Base-by-base conservation (phyloP, 2,888 invertebrate species). In the Peribatodes rhomboidaria region DNA sequence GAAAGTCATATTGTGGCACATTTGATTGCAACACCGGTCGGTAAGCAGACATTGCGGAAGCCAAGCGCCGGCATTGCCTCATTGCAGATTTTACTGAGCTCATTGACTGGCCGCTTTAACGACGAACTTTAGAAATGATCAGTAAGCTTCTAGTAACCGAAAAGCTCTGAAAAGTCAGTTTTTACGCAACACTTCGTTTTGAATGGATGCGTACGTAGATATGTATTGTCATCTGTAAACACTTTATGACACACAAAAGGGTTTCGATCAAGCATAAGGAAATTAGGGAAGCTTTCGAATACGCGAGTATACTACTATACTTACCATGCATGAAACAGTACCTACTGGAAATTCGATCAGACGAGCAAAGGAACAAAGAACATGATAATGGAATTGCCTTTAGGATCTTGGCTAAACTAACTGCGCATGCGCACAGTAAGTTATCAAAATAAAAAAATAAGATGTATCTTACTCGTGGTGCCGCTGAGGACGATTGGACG, bases 1-100 rank as follows among this genome's bases (percentile, higher is more conserved):
- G 85, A 86, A 86, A 87, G 83, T 80, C 68, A 73, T 73, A 81
- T 82, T 82, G 80, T 81, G 74, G 56, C 66, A 39, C 52, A 61
- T 67, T 63, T 57, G 65, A 52, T 71, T 72, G 71, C 75, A 70
- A 72, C 73, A 68, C 58, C 18, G 54, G 20, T 22, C 46, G 20
- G 53, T 14, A 49, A 16, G 9, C 20, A 62, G 50, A 54, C 22
- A 37, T 59, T 61, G 57, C 61, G 65, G 67, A 61, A 68, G 61
- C 22, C 50, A 58, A 18, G 58, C 58, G 58, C 63, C 53, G 33
- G 33, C 9, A 33, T 46, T 27, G 58, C 53, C 31, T 9, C 46
- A 37, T 33, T 44, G 35, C 44, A 31, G 27, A 46, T 6, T n/a
- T 4, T 27, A 31, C n/a, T 31, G 20, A 13, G 14, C 14, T 14